Conservation (phyloP, 2,113 vertebrate genomes). For the Anarrhichthys ocellatus region DNA sequence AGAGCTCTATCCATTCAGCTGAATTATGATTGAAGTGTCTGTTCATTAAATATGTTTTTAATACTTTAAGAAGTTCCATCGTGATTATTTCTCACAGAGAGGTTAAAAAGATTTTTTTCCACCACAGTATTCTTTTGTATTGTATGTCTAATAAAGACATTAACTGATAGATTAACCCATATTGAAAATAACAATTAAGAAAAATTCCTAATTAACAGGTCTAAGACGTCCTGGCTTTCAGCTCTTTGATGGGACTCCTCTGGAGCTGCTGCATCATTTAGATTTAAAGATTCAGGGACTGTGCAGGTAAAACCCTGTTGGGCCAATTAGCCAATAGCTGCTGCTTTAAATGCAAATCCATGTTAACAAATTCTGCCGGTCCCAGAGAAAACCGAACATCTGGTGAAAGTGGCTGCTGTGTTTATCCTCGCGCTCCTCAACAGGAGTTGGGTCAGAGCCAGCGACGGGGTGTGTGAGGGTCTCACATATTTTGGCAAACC, state of each 20-base stretch:
- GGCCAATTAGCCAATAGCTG: neutral
- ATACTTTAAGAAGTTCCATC: too few species aligned
- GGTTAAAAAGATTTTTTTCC: too few species aligned
- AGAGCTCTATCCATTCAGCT: too few species aligned
- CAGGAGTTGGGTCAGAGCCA: conserved; percentile 53
- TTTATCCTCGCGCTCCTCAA: conserved; percentile 39
- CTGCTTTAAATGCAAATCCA: conserved; percentile 2
- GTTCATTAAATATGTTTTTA: too few species aligned
- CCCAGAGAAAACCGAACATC: conserved; percentile 59
- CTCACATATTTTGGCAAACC: conserved; percentile 50
- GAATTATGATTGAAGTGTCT: too few species aligned
- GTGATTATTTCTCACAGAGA: too few species aligned
- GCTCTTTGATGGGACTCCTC: neutral
- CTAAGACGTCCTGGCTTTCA: neutral
- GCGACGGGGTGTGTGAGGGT: neutral
- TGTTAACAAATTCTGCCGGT: conserved; percentile 36
- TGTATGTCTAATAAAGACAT: neutral
- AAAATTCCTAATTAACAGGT: neutral
- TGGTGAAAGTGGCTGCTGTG: conserved; percentile 37
- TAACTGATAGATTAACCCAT: neutral
- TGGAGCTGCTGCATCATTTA: neutral
- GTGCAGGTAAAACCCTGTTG: conserved; percentile 23
- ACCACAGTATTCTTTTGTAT: too few species aligned
- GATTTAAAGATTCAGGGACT: neutral
- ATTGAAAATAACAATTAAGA: neutral